phyloP scores from a whole-genome alignment of 2,888 invertebrate species.

The Oligia latruncula region DNA sequence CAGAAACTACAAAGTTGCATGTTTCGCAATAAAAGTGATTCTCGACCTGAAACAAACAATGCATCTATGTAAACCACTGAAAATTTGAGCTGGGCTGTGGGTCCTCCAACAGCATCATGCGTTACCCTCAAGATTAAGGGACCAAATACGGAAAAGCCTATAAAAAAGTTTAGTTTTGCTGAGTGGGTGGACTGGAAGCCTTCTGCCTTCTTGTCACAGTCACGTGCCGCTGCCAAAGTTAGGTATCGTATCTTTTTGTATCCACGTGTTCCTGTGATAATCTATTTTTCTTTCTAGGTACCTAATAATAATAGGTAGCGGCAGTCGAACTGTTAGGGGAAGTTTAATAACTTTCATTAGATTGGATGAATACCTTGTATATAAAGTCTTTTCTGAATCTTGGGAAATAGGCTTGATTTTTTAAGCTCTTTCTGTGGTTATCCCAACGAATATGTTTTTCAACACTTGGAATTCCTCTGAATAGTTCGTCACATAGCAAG shows the following conservation, averaged over 20 bases:
- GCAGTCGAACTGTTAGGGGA: neutral
- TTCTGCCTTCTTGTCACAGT: neutral
- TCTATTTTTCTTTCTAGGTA: neutral
- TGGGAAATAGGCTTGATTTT: conserved; percentile 65
- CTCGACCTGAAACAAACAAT: conserved; percentile 71
- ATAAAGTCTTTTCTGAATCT: conserved; percentile 76
- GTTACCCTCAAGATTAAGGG: too few species aligned
- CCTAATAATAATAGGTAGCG: neutral
- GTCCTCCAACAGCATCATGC: neutral
- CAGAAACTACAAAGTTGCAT: conserved; percentile 71
- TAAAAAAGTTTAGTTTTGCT: too few species aligned
- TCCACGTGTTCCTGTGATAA: neutral
- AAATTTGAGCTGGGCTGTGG: neutral
- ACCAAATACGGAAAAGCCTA: too few species aligned
- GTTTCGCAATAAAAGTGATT: conserved; percentile 76
- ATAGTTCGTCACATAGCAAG: conserved; percentile 77
- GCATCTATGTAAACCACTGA: neutral
- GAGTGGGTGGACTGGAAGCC: neutral
- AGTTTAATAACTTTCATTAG: neutral
- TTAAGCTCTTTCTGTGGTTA: conserved; percentile 74
- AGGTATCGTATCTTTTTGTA: neutral
- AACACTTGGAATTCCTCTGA: conserved; percentile 64
- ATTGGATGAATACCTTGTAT: conserved; percentile 72
- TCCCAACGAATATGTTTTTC: conserved; percentile 81
- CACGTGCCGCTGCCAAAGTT: neutral